phyloP scores from a whole-genome alignment of 2,888 invertebrate species.

The Eurois occulta region DNA sequence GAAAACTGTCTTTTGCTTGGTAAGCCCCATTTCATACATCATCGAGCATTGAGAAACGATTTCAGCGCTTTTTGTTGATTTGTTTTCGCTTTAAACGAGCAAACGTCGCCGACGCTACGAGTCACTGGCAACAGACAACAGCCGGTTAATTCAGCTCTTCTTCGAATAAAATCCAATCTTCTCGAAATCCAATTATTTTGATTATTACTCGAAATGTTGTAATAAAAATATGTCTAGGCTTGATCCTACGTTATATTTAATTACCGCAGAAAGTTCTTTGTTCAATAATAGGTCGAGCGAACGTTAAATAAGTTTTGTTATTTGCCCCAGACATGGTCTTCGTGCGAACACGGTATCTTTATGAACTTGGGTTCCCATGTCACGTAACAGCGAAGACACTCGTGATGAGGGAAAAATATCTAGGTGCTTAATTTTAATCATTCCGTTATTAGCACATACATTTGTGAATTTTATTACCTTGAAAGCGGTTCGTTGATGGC shows the following conservation, averaged over 20 bases:
- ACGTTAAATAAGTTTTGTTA: constrained; percentile 69
- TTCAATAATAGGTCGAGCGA: constrained; percentile 52
- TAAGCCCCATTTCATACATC: constrained; percentile 64
- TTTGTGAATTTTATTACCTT: constrained; percentile 28
- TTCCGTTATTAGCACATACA: constrained; percentile 41
- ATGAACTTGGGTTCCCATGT: constrained; percentile 77
- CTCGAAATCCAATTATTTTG: constrained; percentile 38
- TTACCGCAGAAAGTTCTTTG: constrained; percentile 52
- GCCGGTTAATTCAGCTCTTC: constrained; percentile 25
- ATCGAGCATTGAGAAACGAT: constrained; percentile 54
- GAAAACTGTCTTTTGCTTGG: constrained; percentile 65
- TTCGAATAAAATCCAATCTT: constrained; percentile 44
- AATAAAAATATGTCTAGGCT: constrained; percentile 31
- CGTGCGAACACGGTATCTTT: constrained; percentile 73
- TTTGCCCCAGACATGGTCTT: constrained; percentile 67
- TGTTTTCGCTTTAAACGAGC: constrained; percentile 46
- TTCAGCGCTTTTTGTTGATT: constrained; percentile 53
- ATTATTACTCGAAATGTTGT: constrained; percentile 22
- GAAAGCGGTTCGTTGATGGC: neutral
- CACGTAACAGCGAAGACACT: constrained; percentile 76
- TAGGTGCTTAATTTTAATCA: constrained; percentile 60
- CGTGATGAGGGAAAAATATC: constrained; percentile 70
- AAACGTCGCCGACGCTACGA: constrained; percentile 27
- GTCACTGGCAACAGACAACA: constrained; percentile 38
- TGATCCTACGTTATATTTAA: constrained; percentile 47